Evolutionary conservation across 2,113 vertebrate species (phyloP), one percentile per base, ranked within the genome.

Genomic region (Cryptotis parvus): DNA sequence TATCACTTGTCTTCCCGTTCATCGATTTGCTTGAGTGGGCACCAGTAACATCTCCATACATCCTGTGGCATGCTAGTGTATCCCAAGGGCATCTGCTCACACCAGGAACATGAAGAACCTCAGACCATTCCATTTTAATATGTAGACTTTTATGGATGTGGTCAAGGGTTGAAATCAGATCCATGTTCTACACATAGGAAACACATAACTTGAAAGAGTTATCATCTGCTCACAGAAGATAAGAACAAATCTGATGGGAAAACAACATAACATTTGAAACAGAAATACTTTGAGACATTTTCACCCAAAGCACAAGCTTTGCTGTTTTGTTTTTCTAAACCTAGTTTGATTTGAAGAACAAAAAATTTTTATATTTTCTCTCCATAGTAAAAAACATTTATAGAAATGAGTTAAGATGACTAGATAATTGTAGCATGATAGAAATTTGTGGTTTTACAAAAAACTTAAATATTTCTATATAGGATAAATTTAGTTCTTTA

Each of bases 261-360:
- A 10, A 68, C 73, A 79, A 79, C 70, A 55, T n/a, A 33, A 41
- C 14, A 69, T 61, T 37, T 84, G n/a, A 74, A 74, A 85, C 24
- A 49, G 33, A 88, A 85, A 41, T 55, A 5, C 3, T 52, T 31
- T 66, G 37, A 58, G 0, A 43, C 5, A 75, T 83, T 26, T 55
- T 85, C n/a, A 82, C 29, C 27, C 10, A 87, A 61, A 80, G 33
- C 9, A 65, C 89, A 76, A 66, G 31, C 45, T 26, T 61, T 68
- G 92, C 73, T 84, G 69, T 76, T 86, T 58, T 86, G 2, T 26
- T 49, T 69, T 87, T 90, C 39, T 85, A 87, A 66, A 18, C 33
- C 22, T 83, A 65, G 10, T 77, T 94, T 90, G 61, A 77, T 66
- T 91, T 91, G 9, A 9, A 82, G 31, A 39, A 45, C 75, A 29